Conservation (phyloP, 2,888 invertebrate species). For the Diadromus collaris region DNA sequence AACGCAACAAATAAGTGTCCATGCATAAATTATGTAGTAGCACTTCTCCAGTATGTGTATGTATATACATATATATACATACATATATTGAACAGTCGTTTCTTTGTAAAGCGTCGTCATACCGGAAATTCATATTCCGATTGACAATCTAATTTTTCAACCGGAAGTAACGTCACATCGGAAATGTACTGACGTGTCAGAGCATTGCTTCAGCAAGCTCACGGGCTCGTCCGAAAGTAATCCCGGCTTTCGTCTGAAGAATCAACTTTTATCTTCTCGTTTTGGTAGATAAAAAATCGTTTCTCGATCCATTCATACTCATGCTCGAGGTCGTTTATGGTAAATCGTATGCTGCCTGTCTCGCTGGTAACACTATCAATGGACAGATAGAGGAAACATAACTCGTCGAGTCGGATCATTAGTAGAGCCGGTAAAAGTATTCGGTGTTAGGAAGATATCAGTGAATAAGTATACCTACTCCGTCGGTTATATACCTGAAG, state of each 20-base stretch:
- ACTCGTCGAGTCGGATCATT: conserved; percentile 55
- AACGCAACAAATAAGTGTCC: background rate
- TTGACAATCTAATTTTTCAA: background rate
- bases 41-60: background rate
- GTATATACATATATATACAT: too few species aligned
- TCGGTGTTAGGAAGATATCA: conserved; percentile 45
- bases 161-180: background rate
- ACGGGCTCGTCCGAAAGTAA: background rate
- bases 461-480: conserved; percentile 16
- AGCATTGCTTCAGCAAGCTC: background rate
- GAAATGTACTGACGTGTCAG: too few species aligned
- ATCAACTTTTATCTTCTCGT: background rate
- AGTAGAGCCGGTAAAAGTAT: conserved; percentile 51
- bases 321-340: background rate
- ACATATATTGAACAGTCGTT: background rate
- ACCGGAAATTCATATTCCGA: background rate
- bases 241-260: background rate
- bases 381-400: conserved; percentile 60
- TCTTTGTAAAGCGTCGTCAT: background rate
- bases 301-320: conserved; percentile 1
- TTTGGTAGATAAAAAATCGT: conserved; percentile 24
- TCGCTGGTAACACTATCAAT: conserved; percentile 48
- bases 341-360: conserved; percentile 17
- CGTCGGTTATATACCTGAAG: conserved; percentile 1
- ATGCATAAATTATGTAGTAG: background rate